Conservation (phyloP, 2,888 invertebrate species). For the Drosophila kanekoi region DNA sequence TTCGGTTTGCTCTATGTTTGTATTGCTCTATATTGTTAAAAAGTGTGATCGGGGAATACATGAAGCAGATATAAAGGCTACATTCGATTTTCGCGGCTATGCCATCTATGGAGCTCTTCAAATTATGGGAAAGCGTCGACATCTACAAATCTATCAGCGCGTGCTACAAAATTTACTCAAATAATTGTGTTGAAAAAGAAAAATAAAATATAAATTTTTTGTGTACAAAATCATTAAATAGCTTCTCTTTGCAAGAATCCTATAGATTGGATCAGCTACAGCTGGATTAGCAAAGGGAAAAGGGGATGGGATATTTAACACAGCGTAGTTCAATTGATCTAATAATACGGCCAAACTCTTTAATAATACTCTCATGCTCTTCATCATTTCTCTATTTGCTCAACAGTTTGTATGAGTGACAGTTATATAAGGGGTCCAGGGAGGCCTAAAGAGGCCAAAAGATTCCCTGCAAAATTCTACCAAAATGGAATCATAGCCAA, state of each 20-base stretch:
- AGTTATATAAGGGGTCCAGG: too few relatives aligned
- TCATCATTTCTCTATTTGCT: too few relatives aligned
- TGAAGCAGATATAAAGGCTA: not conserved
- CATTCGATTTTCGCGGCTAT: not conserved
- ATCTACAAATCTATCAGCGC: not conserved
- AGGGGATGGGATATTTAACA: too few relatives aligned
- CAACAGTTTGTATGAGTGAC: too few relatives aligned
- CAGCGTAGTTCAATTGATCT: too few relatives aligned
- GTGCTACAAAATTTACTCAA: constrained; percentile 8
- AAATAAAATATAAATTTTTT: constrained; percentile 5
- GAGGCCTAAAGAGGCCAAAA: too few relatives aligned
- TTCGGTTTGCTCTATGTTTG: constrained; percentile 55
- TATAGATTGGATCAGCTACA: too few relatives aligned
- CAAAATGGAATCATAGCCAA: too few relatives aligned
- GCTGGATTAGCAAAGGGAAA: too few relatives aligned
- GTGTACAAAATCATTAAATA: not conserved
- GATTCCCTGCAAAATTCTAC: too few relatives aligned
- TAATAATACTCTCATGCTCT: too few relatives aligned
- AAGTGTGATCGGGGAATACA: constrained; percentile 10
- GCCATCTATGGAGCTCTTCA: not conserved
- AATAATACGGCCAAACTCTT: too few relatives aligned
- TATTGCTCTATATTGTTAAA: constrained; percentile 49
- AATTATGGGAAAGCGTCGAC: not conserved
- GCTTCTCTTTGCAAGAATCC: not conserved
- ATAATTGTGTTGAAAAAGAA: not conserved